Evolutionary conservation across 2,113 vertebrate species (phyloP).

Genomic region (Platycercus adscitus): DNA sequence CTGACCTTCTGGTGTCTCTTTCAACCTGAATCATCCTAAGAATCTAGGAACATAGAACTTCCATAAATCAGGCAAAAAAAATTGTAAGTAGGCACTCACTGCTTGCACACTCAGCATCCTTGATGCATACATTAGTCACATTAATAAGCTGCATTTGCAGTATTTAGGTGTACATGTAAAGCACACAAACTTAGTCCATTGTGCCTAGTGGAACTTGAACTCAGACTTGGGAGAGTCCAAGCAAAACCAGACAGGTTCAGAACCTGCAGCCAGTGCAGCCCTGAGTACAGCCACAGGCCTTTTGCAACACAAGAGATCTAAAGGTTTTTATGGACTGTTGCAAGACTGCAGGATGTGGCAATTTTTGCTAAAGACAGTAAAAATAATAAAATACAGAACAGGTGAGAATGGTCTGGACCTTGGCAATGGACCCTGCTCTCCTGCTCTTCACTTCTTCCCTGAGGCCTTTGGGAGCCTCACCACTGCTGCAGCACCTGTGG

Average conservation of each 20-base stretch:
- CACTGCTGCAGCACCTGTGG: background rate
- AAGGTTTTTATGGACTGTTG: background rate
- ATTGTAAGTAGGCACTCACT: background rate
- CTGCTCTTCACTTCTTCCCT: background rate
- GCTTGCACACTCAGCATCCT: background rate
- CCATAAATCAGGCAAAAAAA: background rate
- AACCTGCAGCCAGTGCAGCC: background rate
- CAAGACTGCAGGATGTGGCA: background rate
- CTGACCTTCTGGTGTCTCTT: background rate
- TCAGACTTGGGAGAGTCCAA: background rate
- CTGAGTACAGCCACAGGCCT: background rate
- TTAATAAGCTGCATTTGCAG: background rate
- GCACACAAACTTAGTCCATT: background rate
- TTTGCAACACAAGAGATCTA: background rate
- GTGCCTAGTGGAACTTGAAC: background rate
- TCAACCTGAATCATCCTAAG: background rate
- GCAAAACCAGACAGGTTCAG: background rate
- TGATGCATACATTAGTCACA: background rate
- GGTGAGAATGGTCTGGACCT: background rate
- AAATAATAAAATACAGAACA: background rate
- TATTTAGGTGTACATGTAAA: background rate
- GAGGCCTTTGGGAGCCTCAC: background rate
- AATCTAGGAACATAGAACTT: background rate
- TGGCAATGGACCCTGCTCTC: background rate
- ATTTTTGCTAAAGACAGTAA: background rate